These are phyloP conservation scores for Acromyrmex echinatior DNA, from an alignment of 1,140 invertebrate species.

Conservation along the genomic window DNA sequence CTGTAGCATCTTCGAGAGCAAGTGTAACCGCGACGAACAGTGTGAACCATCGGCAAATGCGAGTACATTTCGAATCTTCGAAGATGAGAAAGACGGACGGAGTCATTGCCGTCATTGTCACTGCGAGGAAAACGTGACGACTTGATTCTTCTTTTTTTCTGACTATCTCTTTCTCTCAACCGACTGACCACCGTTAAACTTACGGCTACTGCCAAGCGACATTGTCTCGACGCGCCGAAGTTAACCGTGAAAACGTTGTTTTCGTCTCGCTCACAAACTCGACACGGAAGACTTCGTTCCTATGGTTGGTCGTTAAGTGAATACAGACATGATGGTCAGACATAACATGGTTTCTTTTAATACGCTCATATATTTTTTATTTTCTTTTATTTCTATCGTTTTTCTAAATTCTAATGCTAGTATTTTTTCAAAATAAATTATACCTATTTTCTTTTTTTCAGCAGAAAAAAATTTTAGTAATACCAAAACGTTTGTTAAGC, in stretches of 20 bases:
- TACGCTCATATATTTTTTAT: background rate
- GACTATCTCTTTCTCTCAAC: slow-evolving; percentile 4
- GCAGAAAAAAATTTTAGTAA: background rate
- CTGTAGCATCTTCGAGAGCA: slow-evolving; percentile 69
- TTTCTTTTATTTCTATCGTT: background rate
- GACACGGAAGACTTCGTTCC: slow-evolving; percentile 53
- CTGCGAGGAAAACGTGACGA: slow-evolving; percentile 74
- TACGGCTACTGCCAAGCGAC: slow-evolving; percentile 34
- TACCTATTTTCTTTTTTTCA: background rate
- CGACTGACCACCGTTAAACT: slow-evolving; percentile 42
- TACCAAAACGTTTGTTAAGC: background rate
- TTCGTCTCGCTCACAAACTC: slow-evolving; percentile 52
- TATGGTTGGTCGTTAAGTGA: slow-evolving; percentile 41
- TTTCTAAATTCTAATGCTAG: background rate
- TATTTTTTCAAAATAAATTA: background rate
- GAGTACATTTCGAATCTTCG: slow-evolving; percentile 70
- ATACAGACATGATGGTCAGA: slow-evolving; percentile 42
- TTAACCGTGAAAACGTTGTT: slow-evolving; percentile 46
- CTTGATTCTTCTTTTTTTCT: slow-evolving; percentile 67
- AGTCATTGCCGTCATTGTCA: slow-evolving; percentile 36
- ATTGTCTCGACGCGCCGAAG: slow-evolving; percentile 39
- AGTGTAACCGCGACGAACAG: slow-evolving; percentile 81
- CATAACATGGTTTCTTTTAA: background rate
- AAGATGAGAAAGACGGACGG: slow-evolving; percentile 73
- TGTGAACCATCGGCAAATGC: slow-evolving; percentile 78